A percentile compares a stretch with the other conserved stretches of the same genome.
Evolutionary conservation across 2,113 vertebrate genomes (phyloP).

Genomic region (Neogobius melanostomus): DNA sequence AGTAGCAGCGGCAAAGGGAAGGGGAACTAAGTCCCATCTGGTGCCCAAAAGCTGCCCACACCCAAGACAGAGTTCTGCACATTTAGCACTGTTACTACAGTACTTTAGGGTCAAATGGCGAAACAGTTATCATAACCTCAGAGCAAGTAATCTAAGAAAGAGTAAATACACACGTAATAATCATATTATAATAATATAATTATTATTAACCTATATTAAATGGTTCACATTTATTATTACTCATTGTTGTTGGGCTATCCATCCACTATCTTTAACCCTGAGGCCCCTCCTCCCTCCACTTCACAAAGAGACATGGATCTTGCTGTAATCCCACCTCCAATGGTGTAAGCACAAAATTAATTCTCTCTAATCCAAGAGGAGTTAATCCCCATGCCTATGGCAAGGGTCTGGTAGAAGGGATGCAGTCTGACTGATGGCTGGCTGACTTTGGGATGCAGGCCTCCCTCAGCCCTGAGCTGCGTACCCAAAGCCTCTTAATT

Average conservation of each 20-base stretch:
- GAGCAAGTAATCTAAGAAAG: not conserved
- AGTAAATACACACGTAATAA: not conserved
- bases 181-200: no score
- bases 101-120: slow-evolving; percentile 23
- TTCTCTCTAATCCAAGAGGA: slow-evolving; percentile 75
- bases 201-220: not conserved
- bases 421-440: slow-evolving; percentile 52
- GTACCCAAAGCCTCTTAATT: slow-evolving; percentile 76
- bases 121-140: slow-evolving; percentile 16
- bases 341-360: slow-evolving; percentile 80
- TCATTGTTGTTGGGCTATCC: slow-evolving; percentile 28
- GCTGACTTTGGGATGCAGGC: slow-evolving; percentile 58
- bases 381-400: slow-evolving; percentile 71
- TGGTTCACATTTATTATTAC: slow-evolving; percentile 15
- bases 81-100: slow-evolving; percentile 20
- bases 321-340: slow-evolving; percentile 74
- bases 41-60: slow-evolving; percentile 69
- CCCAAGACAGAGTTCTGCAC: slow-evolving; percentile 45
- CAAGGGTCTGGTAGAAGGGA: slow-evolving; percentile 50
- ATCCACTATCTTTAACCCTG: slow-evolving; percentile 57
- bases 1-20: slow-evolving; percentile 38
- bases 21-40: slow-evolving; percentile 63
- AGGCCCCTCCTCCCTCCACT: slow-evolving; percentile 43
- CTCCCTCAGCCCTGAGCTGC: slow-evolving; percentile 46
- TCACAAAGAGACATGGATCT: slow-evolving; percentile 66